Evolutionary conservation across 2,113 vertebrate genomes (phyloP).

Genomic region (Menura novaehollandiae): DNA sequence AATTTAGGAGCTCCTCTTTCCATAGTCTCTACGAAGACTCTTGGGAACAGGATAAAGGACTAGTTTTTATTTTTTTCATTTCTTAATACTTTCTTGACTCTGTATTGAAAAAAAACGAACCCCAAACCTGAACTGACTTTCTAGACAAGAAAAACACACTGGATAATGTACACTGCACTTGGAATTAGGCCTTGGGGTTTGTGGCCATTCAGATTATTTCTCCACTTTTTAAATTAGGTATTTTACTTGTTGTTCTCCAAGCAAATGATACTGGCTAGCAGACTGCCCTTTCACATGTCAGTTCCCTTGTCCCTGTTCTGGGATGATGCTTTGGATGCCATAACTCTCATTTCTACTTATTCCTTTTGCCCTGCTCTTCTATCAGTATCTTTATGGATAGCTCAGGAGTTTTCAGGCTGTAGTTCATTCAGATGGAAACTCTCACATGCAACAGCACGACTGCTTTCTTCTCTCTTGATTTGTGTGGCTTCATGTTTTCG

Average conservation of each 20-base stretch:
- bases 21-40: not conserved
- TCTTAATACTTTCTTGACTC: not conserved
- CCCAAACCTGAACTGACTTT: not conserved
- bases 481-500: not conserved
- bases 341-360: not conserved
- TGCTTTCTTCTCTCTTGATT: not conserved
- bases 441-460: not conserved
- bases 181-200: not conserved
- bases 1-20: not conserved
- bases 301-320: not conserved
- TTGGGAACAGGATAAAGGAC: not conserved
- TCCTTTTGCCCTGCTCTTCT: not conserved
- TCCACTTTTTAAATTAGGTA: not conserved
- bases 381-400: not conserved
- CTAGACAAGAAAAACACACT: not conserved
- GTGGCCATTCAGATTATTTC: not conserved
- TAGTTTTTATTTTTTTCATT: not conserved
- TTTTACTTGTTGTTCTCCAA: not conserved
- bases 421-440: not conserved
- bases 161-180: not conserved
- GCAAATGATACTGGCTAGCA: not conserved
- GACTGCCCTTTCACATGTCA: not conserved
- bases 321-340: not conserved
- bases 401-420: not conserved
- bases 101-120: not conserved